Base-by-base conservation (phyloP, 2,113 vertebrate genomes). In the Myiagra hebetior region DNA sequence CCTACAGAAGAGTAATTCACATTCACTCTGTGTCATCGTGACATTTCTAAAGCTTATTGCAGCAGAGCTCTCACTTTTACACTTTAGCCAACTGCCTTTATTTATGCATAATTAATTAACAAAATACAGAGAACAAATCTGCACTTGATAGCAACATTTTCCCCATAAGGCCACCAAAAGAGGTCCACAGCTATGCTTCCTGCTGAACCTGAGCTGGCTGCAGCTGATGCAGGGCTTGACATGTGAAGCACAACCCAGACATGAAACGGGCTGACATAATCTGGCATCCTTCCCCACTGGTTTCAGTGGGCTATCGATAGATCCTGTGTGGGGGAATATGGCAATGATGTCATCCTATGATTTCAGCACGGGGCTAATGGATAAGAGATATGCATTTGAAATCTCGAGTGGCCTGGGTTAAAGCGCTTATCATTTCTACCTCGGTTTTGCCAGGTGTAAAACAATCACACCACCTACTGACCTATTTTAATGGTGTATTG, bases 331-430 rank as follows among this genome's bases (percentile, higher is more conserved):
- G 96, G 82, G 76, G 64, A 74, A 67, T 37, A 86, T 2, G 42
- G 90, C 87, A 93, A 12, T 95, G 95, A 96, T 67, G 85, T 96
- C 52, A 96, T 91, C 84, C 95, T 74, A 50, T 93, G 90, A 95
- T 90, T 93, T 96, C 89, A 96, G 79, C 85, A 55, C 50, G 46
- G 60, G 27, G 22, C 62, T 95, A 67, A 88, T 28, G 72, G 85
- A 13, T 37, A 41, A 84, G 82, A 88, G 85, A 91, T 13, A 77
- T 2, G 46, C 5, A 1, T 55, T 74, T n/a, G 31, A n/a, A 70
- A 67, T 63, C 86, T 72, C 24, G 0, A 30, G 79, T 41, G 91
- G 30, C 79, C 47, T 24, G 17, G 47, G 27, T 80, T 86, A 23
- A 90, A 95, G 68, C 14, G 41, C 17, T 59, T 55, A 26, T 23